A percentile compares a stretch with the other conserved stretches of the same genome.
Evolutionary conservation across 2,797 vertebrate genomes (phyloP).

Genomic region (Micromesistius poutassou): DNA sequence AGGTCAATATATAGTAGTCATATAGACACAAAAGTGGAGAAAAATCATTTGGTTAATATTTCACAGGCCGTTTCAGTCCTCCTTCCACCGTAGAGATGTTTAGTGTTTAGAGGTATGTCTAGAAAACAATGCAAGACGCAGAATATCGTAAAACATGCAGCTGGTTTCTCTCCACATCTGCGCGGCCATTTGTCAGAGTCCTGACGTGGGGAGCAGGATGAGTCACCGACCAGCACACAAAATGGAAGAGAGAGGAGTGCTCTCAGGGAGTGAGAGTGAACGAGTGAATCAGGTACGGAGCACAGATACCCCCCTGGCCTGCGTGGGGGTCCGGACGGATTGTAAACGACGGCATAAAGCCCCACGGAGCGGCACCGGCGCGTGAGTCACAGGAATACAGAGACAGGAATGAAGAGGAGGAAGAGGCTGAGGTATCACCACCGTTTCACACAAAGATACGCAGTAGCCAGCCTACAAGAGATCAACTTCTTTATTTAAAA

Average conservation of each 20-base stretch:
- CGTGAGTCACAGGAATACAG: background rate
- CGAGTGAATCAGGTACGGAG: background rate
- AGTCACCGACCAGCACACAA: background rate
- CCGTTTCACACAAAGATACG: constrained; percentile 45
- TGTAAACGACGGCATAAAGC: background rate
- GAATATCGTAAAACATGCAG: background rate
- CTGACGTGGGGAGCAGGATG: background rate
- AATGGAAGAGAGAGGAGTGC: background rate
- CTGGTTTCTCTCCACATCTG: background rate
- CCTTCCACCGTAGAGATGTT: background rate
- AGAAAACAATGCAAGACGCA: background rate
- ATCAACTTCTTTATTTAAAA: constrained; percentile 9
- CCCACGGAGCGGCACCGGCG: background rate
- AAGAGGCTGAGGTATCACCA: background rate
- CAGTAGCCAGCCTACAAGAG: background rate
- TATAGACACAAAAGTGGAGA: background rate
- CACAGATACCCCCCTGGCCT: background rate
- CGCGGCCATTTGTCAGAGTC: background rate
- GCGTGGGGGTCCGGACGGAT: background rate
- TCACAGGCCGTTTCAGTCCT: background rate
- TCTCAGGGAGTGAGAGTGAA: background rate
- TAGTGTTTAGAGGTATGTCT: too few species aligned
- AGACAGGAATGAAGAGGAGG: background rate
- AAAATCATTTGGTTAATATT: background rate
- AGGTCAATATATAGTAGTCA: too few species aligned